Base-by-base conservation (phyloP, 2,797 vertebrate species). In the Argyrosomus regius region DNA sequence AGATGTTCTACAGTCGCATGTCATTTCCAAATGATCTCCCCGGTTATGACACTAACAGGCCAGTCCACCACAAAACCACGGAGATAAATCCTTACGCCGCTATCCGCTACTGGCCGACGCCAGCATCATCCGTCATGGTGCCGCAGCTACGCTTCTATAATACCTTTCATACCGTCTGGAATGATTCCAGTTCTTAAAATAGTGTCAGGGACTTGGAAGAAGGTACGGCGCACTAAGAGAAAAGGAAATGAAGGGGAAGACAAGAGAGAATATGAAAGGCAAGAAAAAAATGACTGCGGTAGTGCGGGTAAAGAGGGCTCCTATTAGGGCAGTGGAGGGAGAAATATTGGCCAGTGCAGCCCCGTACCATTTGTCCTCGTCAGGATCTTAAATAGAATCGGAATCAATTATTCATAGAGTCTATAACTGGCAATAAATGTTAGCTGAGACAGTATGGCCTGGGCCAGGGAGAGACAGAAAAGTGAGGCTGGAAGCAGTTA, bases 361-460 rank as follows among this genome's bases (percentile, higher is more conserved):
- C 87, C 88, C 7, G 57, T 78, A 71, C 89, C 90, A 91, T 95
- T 94, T 94, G 93, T 94, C 91, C 92, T 90, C 71, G 88, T 94
- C 92, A 89, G 73, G 91, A 91, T 93, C 90, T 93, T 91, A 93
- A 94, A 94, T 94, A 94, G 93, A 95, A 94, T 89, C 62, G 4
- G 78, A 83, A 93, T 95, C 89, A 94, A 94, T 94, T 94, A 94
- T 95, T 94, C 89, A 94, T 89, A 61, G 57, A 66, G 83, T 87
- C 90, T 89, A 92, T 94, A 94, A 93, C 91, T 87, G 83, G 90
- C 91, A 90, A 90, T 92, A 92, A 93, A 93, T 90, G 93, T 91
- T 92, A 91, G 90, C 91, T 63, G 88, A 86, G 84, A 91, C 88
- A 85, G 78, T 83, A 89, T 70, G 67, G 87, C 68, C 53, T 10